Evolutionary conservation across 1,140 invertebrate genomes (phyloP).

Genomic region (Coenobita brevimanus): DNA sequence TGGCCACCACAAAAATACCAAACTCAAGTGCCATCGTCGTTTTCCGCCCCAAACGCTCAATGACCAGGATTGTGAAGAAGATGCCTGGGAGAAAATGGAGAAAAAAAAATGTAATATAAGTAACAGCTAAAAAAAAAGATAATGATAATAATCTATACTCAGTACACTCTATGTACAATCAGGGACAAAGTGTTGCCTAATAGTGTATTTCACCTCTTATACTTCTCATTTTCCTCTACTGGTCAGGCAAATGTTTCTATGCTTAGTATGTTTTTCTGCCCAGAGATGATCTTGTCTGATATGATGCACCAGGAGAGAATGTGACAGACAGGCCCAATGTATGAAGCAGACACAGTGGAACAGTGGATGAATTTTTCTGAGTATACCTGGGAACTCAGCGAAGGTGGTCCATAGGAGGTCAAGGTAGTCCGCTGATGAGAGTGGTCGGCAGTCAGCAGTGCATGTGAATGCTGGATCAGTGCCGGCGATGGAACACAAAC

Average conservation of each 20-base stretch:
- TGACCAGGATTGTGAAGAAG: conserved; percentile 92
- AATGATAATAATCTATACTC: too few relatives aligned
- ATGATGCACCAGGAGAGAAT: too few relatives aligned
- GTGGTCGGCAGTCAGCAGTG: conserved; percentile 82
- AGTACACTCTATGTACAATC: too few relatives aligned
- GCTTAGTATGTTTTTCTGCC: too few relatives aligned
- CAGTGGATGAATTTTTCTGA: neutral
- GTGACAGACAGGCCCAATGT: too few relatives aligned
- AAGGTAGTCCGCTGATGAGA: conserved; percentile 87
- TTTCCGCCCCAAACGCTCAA: conserved; percentile 92
- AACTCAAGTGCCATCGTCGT: conserved; percentile 97
- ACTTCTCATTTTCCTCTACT: neutral
- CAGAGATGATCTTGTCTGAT: too few relatives aligned
- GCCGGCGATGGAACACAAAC: conserved; percentile 56
- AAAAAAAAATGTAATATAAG: neutral
- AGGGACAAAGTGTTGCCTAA: too few relatives aligned
- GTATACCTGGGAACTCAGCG: conserved; percentile 93
- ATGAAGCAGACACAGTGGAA: too few relatives aligned
- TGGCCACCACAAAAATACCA: conserved; percentile 87
- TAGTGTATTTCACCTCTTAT: neutral
- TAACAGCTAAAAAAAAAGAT: too few relatives aligned
- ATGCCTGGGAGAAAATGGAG: conserved; percentile 79
- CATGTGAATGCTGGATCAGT: conserved; percentile 73
- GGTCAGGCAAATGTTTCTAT: too few relatives aligned
- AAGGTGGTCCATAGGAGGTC: conserved; percentile 95